phyloP scores from a whole-genome alignment of 2,113 vertebrate species.

The Seriola dumerili region DNA sequence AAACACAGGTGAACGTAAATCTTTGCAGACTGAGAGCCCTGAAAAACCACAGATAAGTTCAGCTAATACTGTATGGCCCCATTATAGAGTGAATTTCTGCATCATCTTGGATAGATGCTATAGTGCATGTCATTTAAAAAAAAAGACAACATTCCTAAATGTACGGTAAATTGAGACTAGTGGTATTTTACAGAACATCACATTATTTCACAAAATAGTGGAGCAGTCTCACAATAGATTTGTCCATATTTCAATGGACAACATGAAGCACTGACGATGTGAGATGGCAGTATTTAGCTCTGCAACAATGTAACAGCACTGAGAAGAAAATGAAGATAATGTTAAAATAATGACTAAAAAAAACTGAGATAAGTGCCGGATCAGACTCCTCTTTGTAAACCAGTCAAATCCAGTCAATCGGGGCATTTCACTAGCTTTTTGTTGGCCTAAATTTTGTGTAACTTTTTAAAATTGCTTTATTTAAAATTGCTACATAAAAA shows the following conservation, averaged over 20 bases:
- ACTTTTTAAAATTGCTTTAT: constrained; percentile 2
- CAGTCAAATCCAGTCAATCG: neutral
- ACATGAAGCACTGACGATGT: constrained; percentile 40
- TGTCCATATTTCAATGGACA: constrained; percentile 39
- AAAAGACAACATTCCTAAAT: constrained; percentile 40
- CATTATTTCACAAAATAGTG: constrained; percentile 61
- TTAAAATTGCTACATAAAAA: neutral
- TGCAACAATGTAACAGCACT: constrained; percentile 50
- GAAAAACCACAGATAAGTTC: constrained; percentile 19
- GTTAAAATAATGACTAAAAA: neutral
- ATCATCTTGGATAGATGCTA: constrained; percentile 45
- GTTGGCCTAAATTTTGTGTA: neutral
- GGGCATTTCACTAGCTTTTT: neutral
- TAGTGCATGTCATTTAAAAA: constrained; percentile 46
- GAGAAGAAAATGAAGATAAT: neutral
- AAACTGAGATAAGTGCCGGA: constrained; percentile 13
- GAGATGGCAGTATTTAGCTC: constrained; percentile 61
- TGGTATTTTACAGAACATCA: constrained; percentile 63
- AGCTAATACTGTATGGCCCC: constrained; percentile 66
- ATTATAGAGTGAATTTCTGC: constrained; percentile 38
- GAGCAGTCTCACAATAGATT: constrained; percentile 40
- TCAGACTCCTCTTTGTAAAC: constrained; percentile 20
- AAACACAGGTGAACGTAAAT: constrained; percentile 11
- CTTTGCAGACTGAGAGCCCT: constrained; percentile 29
- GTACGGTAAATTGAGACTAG: constrained; percentile 24